phyloP scores from a whole-genome alignment of 2,797 vertebrate genomes.

The Pteropus rufus region DNA sequence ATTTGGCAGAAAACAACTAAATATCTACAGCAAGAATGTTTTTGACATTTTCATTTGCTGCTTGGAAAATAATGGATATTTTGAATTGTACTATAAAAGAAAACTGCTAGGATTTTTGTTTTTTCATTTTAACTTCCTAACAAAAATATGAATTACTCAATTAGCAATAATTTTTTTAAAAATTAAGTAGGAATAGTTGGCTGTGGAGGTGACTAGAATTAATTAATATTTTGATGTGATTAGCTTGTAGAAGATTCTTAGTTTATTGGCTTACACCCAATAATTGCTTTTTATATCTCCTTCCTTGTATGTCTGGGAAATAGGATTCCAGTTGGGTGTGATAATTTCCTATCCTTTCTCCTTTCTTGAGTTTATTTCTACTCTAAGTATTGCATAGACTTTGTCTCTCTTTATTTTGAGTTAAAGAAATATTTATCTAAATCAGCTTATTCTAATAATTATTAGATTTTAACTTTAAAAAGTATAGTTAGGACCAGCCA shows the following conservation, averaged over 20 bases:
- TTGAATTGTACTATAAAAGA: constrained; percentile 61
- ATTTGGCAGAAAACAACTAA: constrained; percentile 76
- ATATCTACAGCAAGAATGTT: constrained; percentile 69
- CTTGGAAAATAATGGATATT: constrained; percentile 64
- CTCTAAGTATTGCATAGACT: not conserved
- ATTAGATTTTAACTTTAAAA: constrained; percentile 6
- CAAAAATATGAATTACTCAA: constrained; percentile 44
- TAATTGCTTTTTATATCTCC: not conserved
- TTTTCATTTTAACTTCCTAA: constrained; percentile 51
- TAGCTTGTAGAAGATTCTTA: not conserved
- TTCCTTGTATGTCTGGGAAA: not conserved
- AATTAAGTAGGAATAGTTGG: not conserved
- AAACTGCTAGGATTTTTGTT: constrained; percentile 52
- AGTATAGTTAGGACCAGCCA: not conserved
- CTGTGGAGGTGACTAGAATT: not conserved
- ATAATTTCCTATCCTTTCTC: not conserved
- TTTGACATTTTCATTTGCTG: constrained; percentile 75
- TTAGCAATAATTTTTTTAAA: constrained; percentile 17
- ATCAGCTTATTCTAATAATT: constrained; percentile 3
- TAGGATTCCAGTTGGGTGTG: not conserved
- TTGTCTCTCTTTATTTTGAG: not conserved
- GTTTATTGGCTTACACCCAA: not conserved
- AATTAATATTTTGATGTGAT: constrained; percentile 26
- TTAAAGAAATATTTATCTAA: constrained; percentile 17
- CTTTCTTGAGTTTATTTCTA: not conserved